Conservation (phyloP, 2,797 vertebrate genomes). For the Centroberyx gerrardi region DNA sequence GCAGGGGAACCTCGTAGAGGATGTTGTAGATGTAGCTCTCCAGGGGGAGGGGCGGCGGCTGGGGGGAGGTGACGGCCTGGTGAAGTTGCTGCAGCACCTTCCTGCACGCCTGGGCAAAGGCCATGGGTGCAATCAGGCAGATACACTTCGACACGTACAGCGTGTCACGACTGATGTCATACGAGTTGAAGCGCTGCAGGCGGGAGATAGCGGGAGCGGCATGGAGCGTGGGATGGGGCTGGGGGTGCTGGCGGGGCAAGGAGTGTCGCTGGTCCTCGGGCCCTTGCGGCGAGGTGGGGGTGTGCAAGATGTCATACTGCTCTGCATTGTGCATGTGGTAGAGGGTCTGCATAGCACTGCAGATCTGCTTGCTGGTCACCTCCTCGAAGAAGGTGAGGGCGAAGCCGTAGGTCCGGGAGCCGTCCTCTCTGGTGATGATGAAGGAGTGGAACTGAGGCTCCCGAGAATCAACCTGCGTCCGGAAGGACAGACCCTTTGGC, state of each 20-base stretch:
- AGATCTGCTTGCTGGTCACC: conserved; percentile 99
- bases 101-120: conserved; percentile 95
- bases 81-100: conserved; percentile 95
- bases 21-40: conserved; percentile 99
- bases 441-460: conserved; percentile 98
- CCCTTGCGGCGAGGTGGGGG: conserved; percentile 81
- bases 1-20: conserved; percentile 97
- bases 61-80: conserved; percentile 94
- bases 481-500: conserved; percentile 83
- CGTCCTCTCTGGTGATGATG: conserved; percentile 98
- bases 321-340: conserved; percentile 99
- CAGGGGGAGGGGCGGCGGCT: conserved; percentile 95
- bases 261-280: conserved; percentile 83
- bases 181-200: conserved; percentile 97
- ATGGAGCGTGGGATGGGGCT: conserved; percentile 85
- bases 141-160: conserved; percentile 98
- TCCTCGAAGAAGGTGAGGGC: conserved; percentile 99
- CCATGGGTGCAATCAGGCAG: conserved; percentile 97
- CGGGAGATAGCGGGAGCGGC: conserved; percentile 91
- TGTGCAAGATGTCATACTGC: conserved; percentile 93
- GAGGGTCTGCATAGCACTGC: conserved; percentile 99
- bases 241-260: conserved; percentile 83
- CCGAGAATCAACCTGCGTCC: conserved; percentile 93
- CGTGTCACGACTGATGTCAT: conserved; percentile 97
- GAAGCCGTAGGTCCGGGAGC: conserved; percentile 97